A percentile compares a stretch with the other conserved stretches of the same genome.
These are phyloP conservation scores for Dromaius novaehollandiae DNA, from an alignment of 2,113 vertebrate species.

Conservation along the genomic window DNA sequence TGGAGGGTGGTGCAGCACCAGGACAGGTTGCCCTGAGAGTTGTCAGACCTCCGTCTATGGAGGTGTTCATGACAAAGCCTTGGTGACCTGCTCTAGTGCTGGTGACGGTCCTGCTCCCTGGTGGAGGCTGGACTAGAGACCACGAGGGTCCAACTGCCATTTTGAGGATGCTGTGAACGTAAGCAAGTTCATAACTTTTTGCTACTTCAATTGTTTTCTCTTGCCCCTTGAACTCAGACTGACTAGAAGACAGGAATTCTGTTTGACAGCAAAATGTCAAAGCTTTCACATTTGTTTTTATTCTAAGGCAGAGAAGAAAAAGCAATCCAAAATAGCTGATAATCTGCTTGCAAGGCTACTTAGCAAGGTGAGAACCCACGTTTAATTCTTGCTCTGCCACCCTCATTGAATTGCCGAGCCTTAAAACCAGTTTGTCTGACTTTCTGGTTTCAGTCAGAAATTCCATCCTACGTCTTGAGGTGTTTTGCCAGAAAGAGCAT, in stretches of 20 bases:
- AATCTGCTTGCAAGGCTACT: neutral
- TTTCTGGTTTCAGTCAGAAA: neutral
- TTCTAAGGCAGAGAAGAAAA: neutral
- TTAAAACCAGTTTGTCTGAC: neutral
- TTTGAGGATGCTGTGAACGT: neutral
- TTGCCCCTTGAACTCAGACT: neutral
- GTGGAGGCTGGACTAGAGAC: neutral
- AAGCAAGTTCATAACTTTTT: neutral
- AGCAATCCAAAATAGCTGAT: neutral
- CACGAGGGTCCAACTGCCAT: neutral
- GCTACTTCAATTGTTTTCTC: neutral
- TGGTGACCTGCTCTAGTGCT: neutral
- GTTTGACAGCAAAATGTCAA: neutral
- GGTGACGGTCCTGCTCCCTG: neutral
- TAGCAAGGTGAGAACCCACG: neutral
- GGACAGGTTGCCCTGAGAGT: neutral
- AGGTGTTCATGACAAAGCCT: neutral
- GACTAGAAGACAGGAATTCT: neutral
- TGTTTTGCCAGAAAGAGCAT: accelerated
- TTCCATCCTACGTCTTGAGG: neutral
- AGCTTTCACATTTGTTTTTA: neutral
- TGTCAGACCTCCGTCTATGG: neutral
- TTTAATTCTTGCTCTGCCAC: neutral
- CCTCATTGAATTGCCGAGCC: neutral
- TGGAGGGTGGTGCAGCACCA: neutral